phyloP scores from a whole-genome alignment of 1,140 invertebrate species.

The Aphelenchoides avenae region DNA sequence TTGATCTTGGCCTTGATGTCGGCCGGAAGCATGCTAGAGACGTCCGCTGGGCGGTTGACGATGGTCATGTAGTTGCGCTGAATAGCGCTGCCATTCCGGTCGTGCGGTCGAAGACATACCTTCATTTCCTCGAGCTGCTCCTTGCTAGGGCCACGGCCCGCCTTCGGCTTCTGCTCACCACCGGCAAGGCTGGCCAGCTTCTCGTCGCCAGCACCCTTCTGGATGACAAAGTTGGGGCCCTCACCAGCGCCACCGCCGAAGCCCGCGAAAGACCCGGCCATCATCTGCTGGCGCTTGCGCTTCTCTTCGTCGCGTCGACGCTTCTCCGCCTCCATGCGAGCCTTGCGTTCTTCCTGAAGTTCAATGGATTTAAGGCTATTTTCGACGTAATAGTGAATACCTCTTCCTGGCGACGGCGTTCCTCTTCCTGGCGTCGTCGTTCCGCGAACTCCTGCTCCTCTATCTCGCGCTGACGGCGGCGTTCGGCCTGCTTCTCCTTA shows the following conservation, averaged over 20 bases:
- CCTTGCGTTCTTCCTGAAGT: slow-evolving; percentile 41
- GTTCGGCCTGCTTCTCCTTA: slow-evolving; percentile 38
- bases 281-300: slow-evolving; percentile 42
- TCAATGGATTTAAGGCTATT: background rate
- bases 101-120: slow-evolving; percentile 33
- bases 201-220: slow-evolving; percentile 61
- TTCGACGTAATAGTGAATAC: background rate
- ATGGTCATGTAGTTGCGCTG: slow-evolving; percentile 37
- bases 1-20: slow-evolving; percentile 79
- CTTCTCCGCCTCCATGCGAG: slow-evolving; percentile 47
- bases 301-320: slow-evolving; percentile 50
- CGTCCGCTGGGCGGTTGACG: slow-evolving; percentile 30
- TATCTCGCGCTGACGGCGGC: slow-evolving; percentile 37
- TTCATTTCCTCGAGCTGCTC: slow-evolving; percentile 98
- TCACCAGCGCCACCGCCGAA: slow-evolving; percentile 65
- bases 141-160: slow-evolving; percentile 83
- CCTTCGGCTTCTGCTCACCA: slow-evolving; percentile 44
- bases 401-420: slow-evolving; percentile 43
- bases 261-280: slow-evolving; percentile 31
- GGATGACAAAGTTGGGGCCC: slow-evolving; percentile 45
- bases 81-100: too few relatives aligned
- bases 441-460: slow-evolving; percentile 47
- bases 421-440: slow-evolving; percentile 45
- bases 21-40: slow-evolving; percentile 66
- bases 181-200: slow-evolving; percentile 59